Conservation (phyloP, 2,113 vertebrate species). For the Cygnus atratus region DNA sequence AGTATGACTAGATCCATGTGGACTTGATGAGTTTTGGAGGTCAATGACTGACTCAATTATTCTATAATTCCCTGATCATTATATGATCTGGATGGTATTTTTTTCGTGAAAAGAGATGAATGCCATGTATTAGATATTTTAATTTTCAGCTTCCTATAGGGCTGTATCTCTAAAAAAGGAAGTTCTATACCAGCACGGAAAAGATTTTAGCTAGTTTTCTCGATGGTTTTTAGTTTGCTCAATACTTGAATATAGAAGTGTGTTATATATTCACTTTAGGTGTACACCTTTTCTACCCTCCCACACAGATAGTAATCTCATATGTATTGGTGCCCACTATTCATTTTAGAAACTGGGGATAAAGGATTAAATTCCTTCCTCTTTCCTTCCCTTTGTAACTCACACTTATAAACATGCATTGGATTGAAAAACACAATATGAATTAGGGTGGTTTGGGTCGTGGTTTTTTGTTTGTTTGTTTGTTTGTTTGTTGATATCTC, state of each 20-base stretch:
- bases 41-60: not conserved
- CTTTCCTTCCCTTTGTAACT: not conserved
- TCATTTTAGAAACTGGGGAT: not conserved
- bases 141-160: not conserved
- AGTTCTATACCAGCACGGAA: not conserved
- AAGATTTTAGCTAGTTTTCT: not conserved
- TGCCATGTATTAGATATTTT: rapidly evolving
- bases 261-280: not conserved
- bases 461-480: too few species aligned
- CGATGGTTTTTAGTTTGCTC: not conserved
- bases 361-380: not conserved
- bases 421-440: not conserved
- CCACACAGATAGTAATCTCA: not conserved
- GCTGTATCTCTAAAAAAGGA: not conserved
- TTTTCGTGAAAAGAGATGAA: not conserved
- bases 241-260: not conserved
- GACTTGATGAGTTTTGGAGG: not conserved
- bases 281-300: not conserved
- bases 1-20: not conserved
- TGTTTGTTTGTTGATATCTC: not conserved
- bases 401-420: not conserved
- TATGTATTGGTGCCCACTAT: not conserved
- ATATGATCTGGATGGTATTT: not conserved
- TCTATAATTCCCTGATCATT: not conserved
- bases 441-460: not conserved